Percentiles rank a stretch among this genome's conserved stretches.
Conservation (phyloP, 1,140 invertebrate genomes). For the Marisa cornuarietis region DNA sequence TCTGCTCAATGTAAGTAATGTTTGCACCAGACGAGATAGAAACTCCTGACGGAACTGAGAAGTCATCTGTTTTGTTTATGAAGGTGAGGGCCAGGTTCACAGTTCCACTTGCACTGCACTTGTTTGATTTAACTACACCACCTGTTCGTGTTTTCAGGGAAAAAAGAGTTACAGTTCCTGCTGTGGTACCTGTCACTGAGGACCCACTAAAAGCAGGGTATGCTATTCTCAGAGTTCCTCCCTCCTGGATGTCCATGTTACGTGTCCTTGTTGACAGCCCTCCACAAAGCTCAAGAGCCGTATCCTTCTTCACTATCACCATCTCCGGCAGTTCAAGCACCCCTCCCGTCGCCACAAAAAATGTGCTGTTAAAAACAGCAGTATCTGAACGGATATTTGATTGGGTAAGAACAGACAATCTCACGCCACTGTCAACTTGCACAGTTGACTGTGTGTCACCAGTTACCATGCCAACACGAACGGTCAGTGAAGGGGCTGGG, state of each 20-base stretch:
- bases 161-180: slow-evolving; percentile 24
- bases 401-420: slow-evolving; percentile 13
- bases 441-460: not conserved
- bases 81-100: slow-evolving; percentile 30
- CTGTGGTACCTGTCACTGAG: slow-evolving; percentile 4
- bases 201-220: slow-evolving; percentile 32
- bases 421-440: slow-evolving; percentile 3
- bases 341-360: slow-evolving; percentile 38
- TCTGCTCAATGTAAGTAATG: slow-evolving; percentile 3
- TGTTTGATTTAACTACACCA: slow-evolving; percentile 30
- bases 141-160: slow-evolving; percentile 40
- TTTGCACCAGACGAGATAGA: slow-evolving; percentile 6
- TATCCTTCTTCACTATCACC: slow-evolving; percentile 39
- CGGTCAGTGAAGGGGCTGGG: slow-evolving; percentile 6
- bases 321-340: slow-evolving; percentile 44
- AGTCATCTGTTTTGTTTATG: slow-evolving; percentile 33
- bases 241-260: slow-evolving; percentile 32
- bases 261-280: slow-evolving; percentile 33
- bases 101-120: slow-evolving; percentile 30
- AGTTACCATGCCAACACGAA: slow-evolving; percentile 18
- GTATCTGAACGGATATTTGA: slow-evolving; percentile 9
- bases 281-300: slow-evolving; percentile 44
- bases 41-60: slow-evolving; percentile 2
- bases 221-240: slow-evolving; percentile 34
- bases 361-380: slow-evolving; percentile 7